Conservation (phyloP, 2,113 vertebrate species). For the Lanius ludovicianus region DNA sequence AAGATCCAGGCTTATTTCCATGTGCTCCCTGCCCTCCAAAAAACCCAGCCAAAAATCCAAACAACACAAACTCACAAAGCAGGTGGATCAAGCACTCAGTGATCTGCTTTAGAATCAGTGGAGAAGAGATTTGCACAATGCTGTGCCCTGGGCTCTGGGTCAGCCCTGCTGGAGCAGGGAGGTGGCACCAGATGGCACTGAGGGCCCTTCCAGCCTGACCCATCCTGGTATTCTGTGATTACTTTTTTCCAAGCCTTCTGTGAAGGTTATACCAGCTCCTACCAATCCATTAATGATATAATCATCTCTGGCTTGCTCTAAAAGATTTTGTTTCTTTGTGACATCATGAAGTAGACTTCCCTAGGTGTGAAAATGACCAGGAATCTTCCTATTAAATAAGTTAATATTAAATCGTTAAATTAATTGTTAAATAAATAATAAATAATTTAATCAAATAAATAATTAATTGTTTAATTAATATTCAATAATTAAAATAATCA, state of each 20-base stretch:
- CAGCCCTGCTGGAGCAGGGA: neutral
- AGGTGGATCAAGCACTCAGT: neutral
- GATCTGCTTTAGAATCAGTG: neutral
- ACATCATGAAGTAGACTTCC: neutral
- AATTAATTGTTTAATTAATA: neutral
- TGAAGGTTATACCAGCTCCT: neutral
- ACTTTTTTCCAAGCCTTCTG: neutral
- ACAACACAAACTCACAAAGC: neutral
- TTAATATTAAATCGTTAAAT: too few relatives aligned
- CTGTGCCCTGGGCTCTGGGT: neutral
- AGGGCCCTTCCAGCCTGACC: neutral
- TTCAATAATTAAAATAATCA: neutral
- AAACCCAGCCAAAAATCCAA: neutral
- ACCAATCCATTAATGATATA: neutral
- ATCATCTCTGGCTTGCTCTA: neutral
- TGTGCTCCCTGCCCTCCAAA: rapidly evolving
- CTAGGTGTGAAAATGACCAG: neutral
- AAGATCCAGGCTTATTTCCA: neutral
- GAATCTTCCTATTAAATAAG: too few relatives aligned
- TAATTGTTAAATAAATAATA: too few relatives aligned
- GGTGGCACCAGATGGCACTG: neutral
- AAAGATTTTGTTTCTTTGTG: neutral
- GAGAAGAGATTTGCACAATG: neutral
- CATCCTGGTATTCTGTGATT: rapidly evolving
- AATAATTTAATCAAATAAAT: too few relatives aligned